Percentiles rank a stretch among this genome's conserved stretches.
phyloP scores from a whole-genome alignment of 2,888 invertebrate genomes.

The Heliconius erato region DNA sequence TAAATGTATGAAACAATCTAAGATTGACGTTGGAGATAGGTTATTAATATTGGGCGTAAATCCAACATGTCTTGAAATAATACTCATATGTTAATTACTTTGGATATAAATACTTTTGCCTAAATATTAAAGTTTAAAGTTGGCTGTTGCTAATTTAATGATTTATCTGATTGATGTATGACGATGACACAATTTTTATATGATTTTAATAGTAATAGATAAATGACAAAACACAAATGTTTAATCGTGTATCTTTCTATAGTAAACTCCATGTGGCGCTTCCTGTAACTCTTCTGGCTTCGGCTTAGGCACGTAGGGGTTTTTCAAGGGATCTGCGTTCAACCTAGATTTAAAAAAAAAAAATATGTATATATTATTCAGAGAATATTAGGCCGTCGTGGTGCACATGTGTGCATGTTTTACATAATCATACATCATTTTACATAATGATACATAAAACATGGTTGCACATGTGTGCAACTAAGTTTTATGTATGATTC shows the following conservation, averaged over 20 bases:
- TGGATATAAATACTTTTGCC: background rate
- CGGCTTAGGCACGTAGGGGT: conserved; percentile 92
- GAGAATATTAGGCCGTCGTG: background rate
- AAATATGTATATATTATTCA: background rate
- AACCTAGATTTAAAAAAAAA: conserved; percentile 82
- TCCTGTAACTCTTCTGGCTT: conserved; percentile 83
- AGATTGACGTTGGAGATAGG: too few relatives aligned
- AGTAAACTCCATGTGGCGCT: conserved; percentile 56
- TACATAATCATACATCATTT: too few relatives aligned
- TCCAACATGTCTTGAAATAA: background rate
- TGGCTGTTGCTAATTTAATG: background rate
- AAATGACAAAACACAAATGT: conserved; percentile 31
- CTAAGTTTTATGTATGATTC: too few relatives aligned
- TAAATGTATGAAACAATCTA: too few relatives aligned
- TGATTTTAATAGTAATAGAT: conserved; percentile 12
- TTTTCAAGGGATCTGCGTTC: conserved; percentile 92
- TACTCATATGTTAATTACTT: background rate
- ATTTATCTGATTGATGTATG: background rate
- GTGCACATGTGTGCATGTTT: too few relatives aligned
- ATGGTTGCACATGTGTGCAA: too few relatives aligned
- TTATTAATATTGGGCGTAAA: background rate
- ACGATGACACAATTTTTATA: background rate
- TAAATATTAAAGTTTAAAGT: background rate
- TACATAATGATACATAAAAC: too few relatives aligned
- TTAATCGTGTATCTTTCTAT: conserved; percentile 52